Conservation (phyloP, 2,113 vertebrate species). For the Malurus melanocephalus region DNA sequence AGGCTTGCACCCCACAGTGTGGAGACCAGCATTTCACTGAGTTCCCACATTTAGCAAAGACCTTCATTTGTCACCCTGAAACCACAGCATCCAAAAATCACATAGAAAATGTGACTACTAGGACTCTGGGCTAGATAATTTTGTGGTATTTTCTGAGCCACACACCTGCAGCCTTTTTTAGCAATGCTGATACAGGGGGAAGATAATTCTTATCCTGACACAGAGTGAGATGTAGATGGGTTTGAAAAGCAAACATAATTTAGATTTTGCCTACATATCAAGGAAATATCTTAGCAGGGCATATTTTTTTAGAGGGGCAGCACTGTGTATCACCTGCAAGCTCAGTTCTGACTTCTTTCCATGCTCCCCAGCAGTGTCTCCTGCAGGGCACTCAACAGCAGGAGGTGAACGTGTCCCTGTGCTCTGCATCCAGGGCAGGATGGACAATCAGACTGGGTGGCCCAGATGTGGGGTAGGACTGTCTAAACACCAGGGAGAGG, state of each 20-base stretch:
- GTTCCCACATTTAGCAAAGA: neutral
- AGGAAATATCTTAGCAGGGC: neutral
- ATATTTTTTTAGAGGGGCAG: neutral
- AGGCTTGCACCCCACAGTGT: no score
- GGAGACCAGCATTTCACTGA: fast-evolving
- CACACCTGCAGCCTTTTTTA: neutral
- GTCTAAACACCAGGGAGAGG: neutral
- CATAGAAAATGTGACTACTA: neutral
- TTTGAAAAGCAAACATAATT: neutral
- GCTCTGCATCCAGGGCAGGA: neutral
- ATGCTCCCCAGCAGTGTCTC: neutral
- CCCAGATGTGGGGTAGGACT: neutral
- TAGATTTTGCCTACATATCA: neutral
- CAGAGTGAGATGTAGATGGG: neutral
- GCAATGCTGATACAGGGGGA: neutral
- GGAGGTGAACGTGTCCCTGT: neutral
- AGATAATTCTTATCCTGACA: neutral
- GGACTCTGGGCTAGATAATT: neutral
- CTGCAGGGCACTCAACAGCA: neutral
- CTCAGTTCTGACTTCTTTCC: neutral
- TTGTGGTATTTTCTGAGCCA: neutral
- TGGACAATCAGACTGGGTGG: neutral
- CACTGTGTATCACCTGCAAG: neutral
- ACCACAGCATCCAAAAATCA: neutral
- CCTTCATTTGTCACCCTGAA: neutral